Evolutionary conservation across 1,140 invertebrate genomes (phyloP), one percentile per base, ranked within the genome.

Genomic region (Drosophila eugracilis): DNA sequence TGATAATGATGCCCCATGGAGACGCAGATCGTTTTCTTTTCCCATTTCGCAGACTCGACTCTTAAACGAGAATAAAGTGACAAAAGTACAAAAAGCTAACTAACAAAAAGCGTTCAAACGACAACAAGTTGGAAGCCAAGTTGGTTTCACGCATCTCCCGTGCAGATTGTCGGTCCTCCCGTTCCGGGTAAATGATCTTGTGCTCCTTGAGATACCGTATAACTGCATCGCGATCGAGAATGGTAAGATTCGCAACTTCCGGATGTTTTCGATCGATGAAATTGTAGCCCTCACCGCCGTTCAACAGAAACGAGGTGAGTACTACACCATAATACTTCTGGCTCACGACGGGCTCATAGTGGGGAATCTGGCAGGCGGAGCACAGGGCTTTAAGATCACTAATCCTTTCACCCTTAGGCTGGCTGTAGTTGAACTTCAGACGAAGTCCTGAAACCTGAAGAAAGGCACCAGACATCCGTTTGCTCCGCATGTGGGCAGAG

Each of bases 371-470:
- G 66, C 94, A 95, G 1, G 86, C 63, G 2, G 91, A 89, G 75
- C 94, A 94, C 1, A 93, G 72, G 0, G 92, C 93, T 76, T 92
- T 88, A 0, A 93, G 92, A 5, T 89, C 78, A 4, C 92, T 81
- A 0, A 95, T 91, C 12, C 94, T 90, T 5, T 90, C 91, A 5
- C 93, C 93, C 0, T 90, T 71, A 0, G 92, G 90, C 48, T 91
- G 90, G 7, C 91, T 83, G 62, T 93, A 91, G 86, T 95, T 92
- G 49, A 93, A 93, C 3, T 71, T 80, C 0, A 94, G 89, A 48
- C 92, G 85, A 19, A 95, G 69, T 1, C 94, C 94, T 6, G 94
- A 93, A 10, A 93, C 88, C 89, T 95, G 94, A 10, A 95, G 84
- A 78, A 94, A 94, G 55, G 93, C 93, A 10, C 94, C 94, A 5